A percentile compares a stretch with the other conserved stretches of the same genome.
Conservation (phyloP, 2,888 invertebrate species). For the Xanthostigma xanthostigma region DNA sequence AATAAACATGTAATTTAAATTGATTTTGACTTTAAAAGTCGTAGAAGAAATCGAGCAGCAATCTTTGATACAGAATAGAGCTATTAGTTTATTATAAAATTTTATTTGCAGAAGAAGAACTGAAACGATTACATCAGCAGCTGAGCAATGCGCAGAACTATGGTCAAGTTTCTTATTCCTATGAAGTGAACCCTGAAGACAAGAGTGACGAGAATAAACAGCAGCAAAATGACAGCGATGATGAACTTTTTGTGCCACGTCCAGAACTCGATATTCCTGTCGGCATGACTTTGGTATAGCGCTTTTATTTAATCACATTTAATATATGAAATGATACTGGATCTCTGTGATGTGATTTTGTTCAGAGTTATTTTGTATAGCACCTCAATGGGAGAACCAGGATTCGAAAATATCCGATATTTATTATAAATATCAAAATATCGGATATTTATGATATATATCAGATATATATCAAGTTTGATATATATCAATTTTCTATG, state of each 20-base stretch:
- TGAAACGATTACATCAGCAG: slow-evolving; percentile 71
- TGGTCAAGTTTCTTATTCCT: slow-evolving; percentile 64
- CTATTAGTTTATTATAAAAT: not conserved
- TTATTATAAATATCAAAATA: too few species aligned
- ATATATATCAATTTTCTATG: too few species aligned
- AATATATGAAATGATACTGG: too few species aligned
- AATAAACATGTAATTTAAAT: too few species aligned
- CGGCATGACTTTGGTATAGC: slow-evolving; percentile 50
- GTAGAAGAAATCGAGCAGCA: not conserved
- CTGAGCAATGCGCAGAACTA: slow-evolving; percentile 32
- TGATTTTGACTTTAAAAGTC: too few species aligned
- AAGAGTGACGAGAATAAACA: slow-evolving; percentile 26
- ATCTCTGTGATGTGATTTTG: too few species aligned
- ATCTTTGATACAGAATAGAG: not conserved
- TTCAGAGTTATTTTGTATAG: too few species aligned
- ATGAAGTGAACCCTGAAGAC: slow-evolving; percentile 40
- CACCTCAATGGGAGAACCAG: too few species aligned
- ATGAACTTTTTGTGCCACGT: slow-evolving; percentile 61
- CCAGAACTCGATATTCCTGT: slow-evolving; percentile 59
- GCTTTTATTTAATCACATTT: slow-evolving; percentile 15
- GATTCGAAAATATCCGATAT: too few species aligned
- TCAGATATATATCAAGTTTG: too few species aligned
- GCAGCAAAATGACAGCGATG: slow-evolving; percentile 39
- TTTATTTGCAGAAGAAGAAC: slow-evolving; percentile 65
- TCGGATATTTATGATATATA: too few species aligned